A percentile compares a stretch with the other conserved stretches of the same genome.
Evolutionary conservation across 2,113 vertebrate genomes (phyloP).

Genomic region (Heliornis fulica): DNA sequence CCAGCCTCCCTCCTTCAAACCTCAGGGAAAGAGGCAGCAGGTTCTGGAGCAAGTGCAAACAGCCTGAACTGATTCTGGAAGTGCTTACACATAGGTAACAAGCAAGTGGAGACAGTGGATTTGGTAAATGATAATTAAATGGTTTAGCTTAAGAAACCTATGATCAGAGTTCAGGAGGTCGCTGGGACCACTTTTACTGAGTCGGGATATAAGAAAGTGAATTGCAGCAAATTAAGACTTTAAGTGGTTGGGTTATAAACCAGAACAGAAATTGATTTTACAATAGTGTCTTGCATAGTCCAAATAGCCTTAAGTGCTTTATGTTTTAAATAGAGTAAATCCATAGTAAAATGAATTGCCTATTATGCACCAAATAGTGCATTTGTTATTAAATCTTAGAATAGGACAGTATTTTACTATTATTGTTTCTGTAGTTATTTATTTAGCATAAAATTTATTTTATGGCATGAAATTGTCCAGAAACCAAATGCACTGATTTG

Average conservation of each 20-base stretch:
- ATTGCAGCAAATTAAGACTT: constrained; percentile 49
- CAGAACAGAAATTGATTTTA: constrained; percentile 64
- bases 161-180: not conserved
- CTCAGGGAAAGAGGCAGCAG: not conserved
- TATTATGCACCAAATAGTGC: constrained; percentile 1
- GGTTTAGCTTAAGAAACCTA: not conserved
- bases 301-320: constrained; percentile 52
- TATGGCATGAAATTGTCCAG: not conserved
- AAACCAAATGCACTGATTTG: not conserved
- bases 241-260: constrained; percentile 53
- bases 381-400: not conserved
- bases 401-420: not conserved
- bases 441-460: not conserved
- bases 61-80: not conserved
- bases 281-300: constrained; percentile 35
- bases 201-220: not conserved
- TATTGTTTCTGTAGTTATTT: not conserved
- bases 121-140: not conserved
- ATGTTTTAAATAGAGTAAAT: constrained; percentile 46
- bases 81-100: not conserved
- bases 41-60: constrained; percentile 18
- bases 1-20: not conserved
- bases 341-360: constrained; percentile 47
- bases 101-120: not conserved
- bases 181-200: not conserved